Evolutionary conservation across 2,113 vertebrate species (phyloP).

Genomic region (Chroicocephalus ridibundus): DNA sequence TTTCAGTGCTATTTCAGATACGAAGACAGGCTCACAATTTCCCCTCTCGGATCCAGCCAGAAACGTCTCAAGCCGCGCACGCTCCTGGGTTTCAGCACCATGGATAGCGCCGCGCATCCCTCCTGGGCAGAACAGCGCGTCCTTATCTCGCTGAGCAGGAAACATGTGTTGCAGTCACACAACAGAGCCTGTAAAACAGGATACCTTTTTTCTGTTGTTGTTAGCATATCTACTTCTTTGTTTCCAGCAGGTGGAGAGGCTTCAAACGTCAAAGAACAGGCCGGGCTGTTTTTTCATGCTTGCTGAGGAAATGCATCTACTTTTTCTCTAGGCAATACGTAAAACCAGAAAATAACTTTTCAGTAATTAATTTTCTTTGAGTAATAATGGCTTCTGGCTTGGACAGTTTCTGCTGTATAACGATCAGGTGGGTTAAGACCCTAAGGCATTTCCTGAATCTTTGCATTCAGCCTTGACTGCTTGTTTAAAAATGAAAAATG

Average conservation of each 20-base stretch:
- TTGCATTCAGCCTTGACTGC: conserved; percentile 4
- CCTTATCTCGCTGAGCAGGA: neutral
- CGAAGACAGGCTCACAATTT: neutral
- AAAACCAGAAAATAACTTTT: neutral
- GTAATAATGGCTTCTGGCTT: neutral
- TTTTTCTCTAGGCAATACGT: neutral
- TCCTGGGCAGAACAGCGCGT: rapidly evolving
- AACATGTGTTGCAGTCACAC: neutral
- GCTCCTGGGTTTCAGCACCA: neutral
- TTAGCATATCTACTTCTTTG: neutral
- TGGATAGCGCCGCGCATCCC: neutral
- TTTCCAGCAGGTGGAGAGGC: conserved; percentile 6
- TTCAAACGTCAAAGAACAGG: neutral
- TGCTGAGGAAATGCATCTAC: neutral
- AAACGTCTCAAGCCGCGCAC: rapidly evolving
- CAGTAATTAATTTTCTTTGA: conserved; percentile 38
- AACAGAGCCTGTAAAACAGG: neutral
- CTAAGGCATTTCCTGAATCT: neutral
- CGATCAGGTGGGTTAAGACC: neutral
- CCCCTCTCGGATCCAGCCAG: neutral
- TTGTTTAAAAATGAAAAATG: conserved; percentile 28
- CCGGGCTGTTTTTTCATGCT: neutral
- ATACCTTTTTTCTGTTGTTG: neutral
- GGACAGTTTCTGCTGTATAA: neutral
- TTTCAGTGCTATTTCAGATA: neutral